phyloP scores from a whole-genome alignment of 2,113 vertebrate species.

The Morone saxatilis region DNA sequence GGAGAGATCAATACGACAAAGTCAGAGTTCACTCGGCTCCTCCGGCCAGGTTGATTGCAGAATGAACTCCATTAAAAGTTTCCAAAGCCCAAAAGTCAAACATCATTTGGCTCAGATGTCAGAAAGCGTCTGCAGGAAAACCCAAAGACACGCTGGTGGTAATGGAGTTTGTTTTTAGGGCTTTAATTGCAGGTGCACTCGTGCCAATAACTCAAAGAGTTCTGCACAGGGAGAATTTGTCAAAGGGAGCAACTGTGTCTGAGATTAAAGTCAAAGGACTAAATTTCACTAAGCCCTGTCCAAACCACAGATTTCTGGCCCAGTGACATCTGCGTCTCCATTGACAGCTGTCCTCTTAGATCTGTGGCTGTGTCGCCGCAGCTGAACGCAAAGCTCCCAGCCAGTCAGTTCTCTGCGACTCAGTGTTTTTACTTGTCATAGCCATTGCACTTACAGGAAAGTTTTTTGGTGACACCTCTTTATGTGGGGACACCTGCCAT shows the following conservation, averaged over 20 bases:
- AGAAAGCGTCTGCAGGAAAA: conserved; percentile 55
- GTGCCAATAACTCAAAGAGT: conserved; percentile 55
- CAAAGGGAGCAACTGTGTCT: conserved; percentile 42
- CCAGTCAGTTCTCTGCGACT: conserved; percentile 5
- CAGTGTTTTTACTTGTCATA: conserved; percentile 31
- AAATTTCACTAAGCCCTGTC: conserved; percentile 50
- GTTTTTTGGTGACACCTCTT: conserved; percentile 50
- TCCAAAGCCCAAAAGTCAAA: conserved; percentile 81
- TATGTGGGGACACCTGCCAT: conserved; percentile 64
- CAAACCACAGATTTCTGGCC: conserved; percentile 23
- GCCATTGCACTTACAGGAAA: conserved; percentile 3
- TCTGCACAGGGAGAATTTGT: conserved; percentile 39
- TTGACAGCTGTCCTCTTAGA: conserved; percentile 62
- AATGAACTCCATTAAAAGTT: conserved; percentile 81
- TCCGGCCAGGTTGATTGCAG: conserved; percentile 76
- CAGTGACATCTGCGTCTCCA: conserved; percentile 39
- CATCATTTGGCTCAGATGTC: conserved; percentile 75
- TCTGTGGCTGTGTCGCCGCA: conserved; percentile 30
- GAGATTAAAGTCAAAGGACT: conserved; percentile 64
- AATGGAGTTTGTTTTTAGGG: conserved; percentile 74
- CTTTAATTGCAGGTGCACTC: conserved; percentile 73
- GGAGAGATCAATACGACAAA: conserved; percentile 80
- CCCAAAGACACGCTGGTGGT: conserved; percentile 44
- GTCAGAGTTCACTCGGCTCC: conserved; percentile 81
- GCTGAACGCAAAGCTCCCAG: conserved; percentile 8